phyloP scores from a whole-genome alignment of 2,888 invertebrate genomes.

The Monochamus alternatus region DNA sequence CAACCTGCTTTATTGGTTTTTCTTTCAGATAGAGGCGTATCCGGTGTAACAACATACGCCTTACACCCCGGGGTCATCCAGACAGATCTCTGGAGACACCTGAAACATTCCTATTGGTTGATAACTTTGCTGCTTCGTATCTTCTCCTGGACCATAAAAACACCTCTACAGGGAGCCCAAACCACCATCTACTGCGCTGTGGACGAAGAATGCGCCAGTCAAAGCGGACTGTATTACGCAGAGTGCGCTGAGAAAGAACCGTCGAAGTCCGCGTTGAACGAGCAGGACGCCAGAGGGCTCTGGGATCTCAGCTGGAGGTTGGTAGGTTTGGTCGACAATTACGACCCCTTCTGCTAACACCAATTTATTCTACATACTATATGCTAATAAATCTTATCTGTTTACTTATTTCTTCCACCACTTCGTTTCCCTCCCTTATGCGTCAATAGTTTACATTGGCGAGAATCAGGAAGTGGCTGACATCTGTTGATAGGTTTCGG shows the following conservation, averaged over 20 bases:
- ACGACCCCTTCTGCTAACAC: constrained; percentile 61
- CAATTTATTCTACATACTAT: no score
- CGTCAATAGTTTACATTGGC: no score
- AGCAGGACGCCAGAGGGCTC: constrained; percentile 74
- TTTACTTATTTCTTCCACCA: no score
- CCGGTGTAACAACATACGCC: constrained; percentile 78
- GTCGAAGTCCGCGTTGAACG: constrained; percentile 72
- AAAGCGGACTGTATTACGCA: constrained; percentile 75
- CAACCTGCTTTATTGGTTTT: constrained; percentile 58
- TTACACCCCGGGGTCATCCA: constrained; percentile 83
- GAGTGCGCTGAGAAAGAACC: constrained; percentile 75
- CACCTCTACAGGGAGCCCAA: constrained; percentile 76
- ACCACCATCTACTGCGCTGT: constrained; percentile 82
- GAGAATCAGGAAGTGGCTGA: no score
- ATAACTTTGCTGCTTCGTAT: no score
- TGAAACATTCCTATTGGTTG: neutral
- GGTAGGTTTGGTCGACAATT: constrained; percentile 70
- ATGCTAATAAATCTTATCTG: no score
- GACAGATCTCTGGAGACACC: constrained; percentile 82
- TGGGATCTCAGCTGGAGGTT: constrained; percentile 76
- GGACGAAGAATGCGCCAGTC: constrained; percentile 76
- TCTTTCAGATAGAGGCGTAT: constrained; percentile 65
- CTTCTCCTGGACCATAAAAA: constrained; percentile 39
- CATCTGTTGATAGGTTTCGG: no score
- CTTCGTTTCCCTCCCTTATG: no score